phyloP scores from a whole-genome alignment of 2,888 invertebrate genomes.

The Coelogynopora nodosa region DNA sequence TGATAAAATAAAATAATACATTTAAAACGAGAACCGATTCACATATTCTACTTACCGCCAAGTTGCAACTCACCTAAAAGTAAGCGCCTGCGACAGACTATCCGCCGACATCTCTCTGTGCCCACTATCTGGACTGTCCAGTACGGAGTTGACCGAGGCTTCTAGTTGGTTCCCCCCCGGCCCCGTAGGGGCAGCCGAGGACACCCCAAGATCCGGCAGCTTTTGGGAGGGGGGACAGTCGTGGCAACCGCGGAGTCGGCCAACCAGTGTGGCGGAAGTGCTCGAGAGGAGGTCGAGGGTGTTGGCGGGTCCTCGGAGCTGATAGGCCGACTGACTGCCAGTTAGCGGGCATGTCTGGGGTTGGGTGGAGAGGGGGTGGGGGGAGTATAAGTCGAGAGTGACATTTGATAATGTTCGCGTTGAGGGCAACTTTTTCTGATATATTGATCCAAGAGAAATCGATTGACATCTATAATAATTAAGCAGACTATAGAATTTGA shows the following conservation, averaged over 20 bases:
- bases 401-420: too few relatives aligned
- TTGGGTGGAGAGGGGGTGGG: too few relatives aligned
- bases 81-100: conserved; percentile 40
- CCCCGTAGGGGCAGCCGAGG: neutral
- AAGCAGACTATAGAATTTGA: too few relatives aligned
- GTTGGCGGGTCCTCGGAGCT: neutral
- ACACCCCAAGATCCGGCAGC: neutral
- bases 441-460: too few relatives aligned
- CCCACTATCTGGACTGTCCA: conserved; percentile 58
- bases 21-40: neutral
- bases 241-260: neutral
- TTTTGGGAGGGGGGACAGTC: neutral
- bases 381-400: too few relatives aligned
- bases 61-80: neutral
- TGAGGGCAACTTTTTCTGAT: too few relatives aligned
- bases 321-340: conserved; percentile 1
- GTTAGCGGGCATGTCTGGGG: neutral
- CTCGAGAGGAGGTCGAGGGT: neutral
- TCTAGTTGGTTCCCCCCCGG: too few relatives aligned
- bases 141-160: too few relatives aligned
- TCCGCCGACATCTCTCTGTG: conserved; percentile 59
- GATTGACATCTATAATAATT: too few relatives aligned
- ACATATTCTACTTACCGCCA: neutral
- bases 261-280: neutral
- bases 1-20: neutral